Evolutionary conservation across 2,888 invertebrate species (phyloP).

Genomic region (Digitonthophagus gazella): DNA sequence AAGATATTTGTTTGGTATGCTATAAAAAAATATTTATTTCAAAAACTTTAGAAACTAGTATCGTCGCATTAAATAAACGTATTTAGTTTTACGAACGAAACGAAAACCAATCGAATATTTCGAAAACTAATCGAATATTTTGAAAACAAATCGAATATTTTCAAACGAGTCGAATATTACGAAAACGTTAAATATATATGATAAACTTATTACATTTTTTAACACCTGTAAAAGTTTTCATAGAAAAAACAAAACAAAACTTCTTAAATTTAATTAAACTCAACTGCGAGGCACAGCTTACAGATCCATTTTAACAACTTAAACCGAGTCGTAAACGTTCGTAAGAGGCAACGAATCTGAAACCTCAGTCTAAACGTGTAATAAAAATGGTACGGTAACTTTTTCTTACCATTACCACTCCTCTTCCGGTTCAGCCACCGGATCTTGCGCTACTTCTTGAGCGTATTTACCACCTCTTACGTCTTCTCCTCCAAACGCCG

Average conservation of each 20-base stretch:
- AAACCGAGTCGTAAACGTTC: too few species aligned
- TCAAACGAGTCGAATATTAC: background rate
- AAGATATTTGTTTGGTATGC: background rate
- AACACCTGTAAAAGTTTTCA: background rate
- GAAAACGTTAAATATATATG: background rate
- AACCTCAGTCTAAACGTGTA: too few species aligned
- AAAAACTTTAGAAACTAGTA: background rate
- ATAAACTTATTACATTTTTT: background rate
- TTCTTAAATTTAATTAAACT: background rate
- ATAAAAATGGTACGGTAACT: too few species aligned
- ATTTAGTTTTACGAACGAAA: background rate
- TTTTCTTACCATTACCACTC: constrained; percentile 18
- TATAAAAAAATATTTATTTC: background rate
- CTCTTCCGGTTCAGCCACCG: constrained; percentile 21
- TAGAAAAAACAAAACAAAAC: background rate
- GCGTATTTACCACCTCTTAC: constrained; percentile 53
- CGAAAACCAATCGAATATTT: background rate
- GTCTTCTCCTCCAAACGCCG: constrained; percentile 71
- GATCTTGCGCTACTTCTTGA: constrained; percentile 5
- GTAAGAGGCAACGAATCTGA: too few species aligned
- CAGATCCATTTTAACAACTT: background rate
- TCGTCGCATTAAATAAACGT: too few species aligned
- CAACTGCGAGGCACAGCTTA: background rate
- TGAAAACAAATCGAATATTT: background rate
- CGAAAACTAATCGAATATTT: background rate